Percentiles rank a stretch among this genome's conserved stretches.
Conservation (phyloP, 2,888 invertebrate species). For the Leucania comma region DNA sequence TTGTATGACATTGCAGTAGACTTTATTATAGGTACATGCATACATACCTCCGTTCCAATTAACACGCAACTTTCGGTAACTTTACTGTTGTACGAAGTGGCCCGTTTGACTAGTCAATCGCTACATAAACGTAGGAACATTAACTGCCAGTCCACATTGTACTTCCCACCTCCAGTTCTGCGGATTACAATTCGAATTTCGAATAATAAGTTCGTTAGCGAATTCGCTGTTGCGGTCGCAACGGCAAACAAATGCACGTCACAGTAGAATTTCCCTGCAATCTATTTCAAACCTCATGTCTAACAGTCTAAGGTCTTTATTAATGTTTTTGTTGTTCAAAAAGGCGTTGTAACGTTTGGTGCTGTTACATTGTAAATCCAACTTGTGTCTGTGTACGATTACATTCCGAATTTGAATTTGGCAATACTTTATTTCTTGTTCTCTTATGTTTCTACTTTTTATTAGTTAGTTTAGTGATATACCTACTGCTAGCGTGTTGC, state of each 20-base stretch:
- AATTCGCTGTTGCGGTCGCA: conserved; percentile 77
- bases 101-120: conserved; percentile 19
- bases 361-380: conserved; percentile 44
- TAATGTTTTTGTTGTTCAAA: conserved; percentile 15
- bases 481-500: not conserved
- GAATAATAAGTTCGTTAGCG: conserved; percentile 85
- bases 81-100: not conserved
- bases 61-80: not conserved
- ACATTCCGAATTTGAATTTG: conserved; percentile 36
- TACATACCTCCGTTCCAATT: no score
- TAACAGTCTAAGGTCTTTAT: conserved; percentile 31
- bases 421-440: conserved; percentile 7
- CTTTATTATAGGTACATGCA: no score
- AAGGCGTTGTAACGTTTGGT: conserved; percentile 28
- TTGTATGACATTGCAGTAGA: no score
- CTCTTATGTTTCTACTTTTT: conserved; percentile 11
- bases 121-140: conserved; percentile 39
- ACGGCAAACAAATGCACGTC: conserved; percentile 73
- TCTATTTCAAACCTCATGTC: conserved; percentile 39
- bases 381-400: conserved; percentile 43
- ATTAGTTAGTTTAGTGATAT: conserved; percentile 7
- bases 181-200: conserved; percentile 73
- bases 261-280: conserved; percentile 63
- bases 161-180: conserved; percentile 57
- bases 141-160: conserved; percentile 48